phyloP scores from a whole-genome alignment of 2,888 invertebrate species.

The Troides helena region DNA sequence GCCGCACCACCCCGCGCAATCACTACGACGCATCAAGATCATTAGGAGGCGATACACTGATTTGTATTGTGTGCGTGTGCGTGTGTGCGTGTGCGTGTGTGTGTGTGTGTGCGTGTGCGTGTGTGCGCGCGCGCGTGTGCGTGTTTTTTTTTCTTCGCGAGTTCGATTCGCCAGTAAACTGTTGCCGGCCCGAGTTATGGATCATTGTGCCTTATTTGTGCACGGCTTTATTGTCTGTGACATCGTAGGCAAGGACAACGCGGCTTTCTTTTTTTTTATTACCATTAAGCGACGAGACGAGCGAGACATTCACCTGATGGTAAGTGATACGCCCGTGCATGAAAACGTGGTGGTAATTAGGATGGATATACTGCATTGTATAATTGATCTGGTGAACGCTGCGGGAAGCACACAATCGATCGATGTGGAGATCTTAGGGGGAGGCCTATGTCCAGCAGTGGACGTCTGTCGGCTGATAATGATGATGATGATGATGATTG shows the following conservation, averaged over 20 bases:
- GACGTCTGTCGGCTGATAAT: no score
- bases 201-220: constrained; percentile 22
- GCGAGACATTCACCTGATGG: no score
- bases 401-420: no score
- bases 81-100: background rate
- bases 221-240: constrained; percentile 3
- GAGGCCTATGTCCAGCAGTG: no score
- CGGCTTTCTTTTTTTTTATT: no score
- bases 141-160: constrained; percentile 30
- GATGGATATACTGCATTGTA: no score
- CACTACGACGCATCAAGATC: constrained; percentile 68
- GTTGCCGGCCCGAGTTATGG: constrained; percentile 17
- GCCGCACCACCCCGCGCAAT: constrained; percentile 47
- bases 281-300: no score
- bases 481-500: no score
- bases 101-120: constrained; percentile 32
- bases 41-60: constrained; percentile 74
- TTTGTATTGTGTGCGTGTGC: constrained; percentile 53
- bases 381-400: no score
- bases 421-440: no score
- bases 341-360: no score
- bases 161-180: constrained; percentile 29
- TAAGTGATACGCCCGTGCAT: no score
- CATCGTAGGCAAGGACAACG: background rate
- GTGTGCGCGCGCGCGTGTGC: constrained; percentile 5